phyloP scores from a whole-genome alignment of 1,140 invertebrate genomes.

The Carposina sasakii region DNA sequence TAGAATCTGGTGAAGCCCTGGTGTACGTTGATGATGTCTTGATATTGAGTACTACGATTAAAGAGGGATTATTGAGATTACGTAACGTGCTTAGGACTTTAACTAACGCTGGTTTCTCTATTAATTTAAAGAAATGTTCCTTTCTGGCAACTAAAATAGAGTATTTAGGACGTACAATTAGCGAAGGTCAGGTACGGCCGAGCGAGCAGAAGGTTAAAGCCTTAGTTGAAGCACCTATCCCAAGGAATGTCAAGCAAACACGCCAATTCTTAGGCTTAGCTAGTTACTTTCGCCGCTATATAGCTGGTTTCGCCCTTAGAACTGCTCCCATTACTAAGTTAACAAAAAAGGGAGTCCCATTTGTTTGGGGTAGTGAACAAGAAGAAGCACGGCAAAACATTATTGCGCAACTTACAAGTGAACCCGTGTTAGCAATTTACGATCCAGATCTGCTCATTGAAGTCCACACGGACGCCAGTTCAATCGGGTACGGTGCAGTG shows the following conservation, averaged over 20 bases:
- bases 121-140: slow-evolving; percentile 7
- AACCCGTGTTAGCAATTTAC: too few species aligned
- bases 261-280: slow-evolving; percentile 36
- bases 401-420: too few species aligned
- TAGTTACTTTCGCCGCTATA: slow-evolving; percentile 20
- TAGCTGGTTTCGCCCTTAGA: slow-evolving; percentile 21
- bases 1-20: not conserved
- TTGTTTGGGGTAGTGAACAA: too few species aligned
- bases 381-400: too few species aligned
- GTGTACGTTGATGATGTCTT: slow-evolving; percentile 2
- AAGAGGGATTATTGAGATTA: slow-evolving; percentile 16
- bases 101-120: slow-evolving; percentile 34
- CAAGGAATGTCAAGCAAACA: slow-evolving; percentile 8
- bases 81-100: slow-evolving; percentile 28
- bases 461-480: too few species aligned
- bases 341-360: too few species aligned
- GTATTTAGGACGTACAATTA: slow-evolving; percentile 32
- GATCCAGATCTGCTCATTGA: too few species aligned
- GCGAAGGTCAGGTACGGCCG: slow-evolving; percentile 14
- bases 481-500: too few species aligned
- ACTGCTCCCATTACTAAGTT: slow-evolving; percentile 12
- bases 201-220: slow-evolving; percentile 2
- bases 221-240: not conserved
- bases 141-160: slow-evolving; percentile 25
- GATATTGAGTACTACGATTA: slow-evolving; percentile 9